Base-by-base conservation (phyloP, 1,140 invertebrate genomes). In the Chionoecetes opilio region DNA sequence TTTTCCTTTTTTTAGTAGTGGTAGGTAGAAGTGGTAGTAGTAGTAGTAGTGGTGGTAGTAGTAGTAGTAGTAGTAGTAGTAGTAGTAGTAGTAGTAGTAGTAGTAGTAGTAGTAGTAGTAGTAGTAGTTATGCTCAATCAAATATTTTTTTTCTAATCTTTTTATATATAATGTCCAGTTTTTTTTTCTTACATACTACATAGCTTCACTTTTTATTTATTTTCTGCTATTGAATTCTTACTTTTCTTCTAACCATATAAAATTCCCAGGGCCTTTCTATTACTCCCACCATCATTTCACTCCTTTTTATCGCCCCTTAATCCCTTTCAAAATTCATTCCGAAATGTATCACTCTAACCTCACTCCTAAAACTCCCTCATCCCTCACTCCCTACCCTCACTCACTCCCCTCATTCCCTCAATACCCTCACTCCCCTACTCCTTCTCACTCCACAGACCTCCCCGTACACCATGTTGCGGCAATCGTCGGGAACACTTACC, bases 391-490 rank as follows among this genome's bases (percentile, higher is more conserved):
- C 26, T 63, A 9, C 9, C 53, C 53, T 9, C 53, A 6, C 8
- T 2, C 26, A 63, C 8, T 21, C 53, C 26, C 53, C 8, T 9
- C 8, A 21, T 21, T 46, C 41, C 41, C 41, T 46, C 41, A 5
- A 8, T 14, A 46, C 14, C 41, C 41, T 46, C 29, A 37, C 91
- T 11, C 31, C 0, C 75, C 34, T 14, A 32, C 3, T n/a, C 8
- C 35, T 31, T n/a, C 32, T 35, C 34, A 17, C 32, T n/a, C n/a
- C n/a, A 21, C 95, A 97, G 96, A 97, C 96, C 53, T 96, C 91
- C n/a, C 96, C 96, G 0, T 97, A 97, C 92, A 96, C 96, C 0
- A 96, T 96, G 96, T 35, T 93, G 38, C 96, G 96, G 46, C 92
- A 96, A 86, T 92, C 89, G 0, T 88, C 96, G 3, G 94, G 95